Base-by-base conservation (phyloP, 2,797 vertebrate species). In the Spondyliosoma cantharus region DNA sequence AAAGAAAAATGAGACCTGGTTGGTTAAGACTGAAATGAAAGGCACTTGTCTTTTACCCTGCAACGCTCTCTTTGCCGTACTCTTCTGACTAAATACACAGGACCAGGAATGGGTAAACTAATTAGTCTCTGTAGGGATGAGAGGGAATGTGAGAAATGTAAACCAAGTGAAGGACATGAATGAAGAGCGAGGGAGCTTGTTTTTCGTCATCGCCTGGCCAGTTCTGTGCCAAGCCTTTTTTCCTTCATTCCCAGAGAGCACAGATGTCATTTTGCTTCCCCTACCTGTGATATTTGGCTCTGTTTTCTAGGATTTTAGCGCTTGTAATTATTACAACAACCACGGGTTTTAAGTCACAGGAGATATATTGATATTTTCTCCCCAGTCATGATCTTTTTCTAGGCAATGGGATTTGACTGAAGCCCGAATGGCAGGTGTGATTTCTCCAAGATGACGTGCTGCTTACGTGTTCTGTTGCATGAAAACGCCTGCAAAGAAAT, bases 101-200 rank as follows among this genome's bases (percentile, higher is more conserved):
- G 78, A 87, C 67, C 58, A 67, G 81, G 73, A 87, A 81, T 20
- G 50, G 78, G 75, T 84, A 72, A 84, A 92, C 93, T 94, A 94
- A 95, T 94, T 91, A 92, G 90, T 94, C 91, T 94, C 91, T 69
- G 84, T 77, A 89, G 92, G 82, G 77, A 86, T 74, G 73, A 80
- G 65, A 66, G 27, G 78, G 22, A 66, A 78, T 76, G 57, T 61
- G 43, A 64, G 3, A 64, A 46, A 59, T 48, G 24, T 56, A 81
- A 81, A 74, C 58, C 57, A 54, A 19, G 59, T 68, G 19, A 5
- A 81, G 76, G 74, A 84, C 68, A 50, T 54, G 54, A 57, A 86
- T 62, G 71, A 72, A 78, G 67, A 76, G 68, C 9, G n/a, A 68
- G 20, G 60, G 27, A 70, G 27, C 22, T 46, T 19, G 57, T 49